Base-by-base conservation (phyloP, 1,140 invertebrate genomes). In the Heliconius nattereri region DNA sequence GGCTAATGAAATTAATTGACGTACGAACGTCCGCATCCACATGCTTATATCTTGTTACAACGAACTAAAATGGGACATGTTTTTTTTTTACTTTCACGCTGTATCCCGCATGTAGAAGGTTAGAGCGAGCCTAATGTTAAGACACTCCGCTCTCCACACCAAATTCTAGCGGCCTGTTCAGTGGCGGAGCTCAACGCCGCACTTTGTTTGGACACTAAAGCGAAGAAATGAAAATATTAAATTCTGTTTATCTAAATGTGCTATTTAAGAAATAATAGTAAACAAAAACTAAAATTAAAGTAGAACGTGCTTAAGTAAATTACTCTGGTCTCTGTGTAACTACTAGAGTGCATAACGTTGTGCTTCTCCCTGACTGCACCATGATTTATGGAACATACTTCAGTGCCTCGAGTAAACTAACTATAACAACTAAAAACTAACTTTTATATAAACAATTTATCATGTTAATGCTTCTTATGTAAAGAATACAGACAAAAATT, bases 1-100 rank as follows among this genome's bases (percentile, higher is more conserved):
- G 79, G 77, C 40, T 88, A 90, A 89, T 87, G 80, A 90, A 86
- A 88, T 89, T 89, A 90, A 90, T 90, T 90, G 88, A 85, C 86
- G 82, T 80, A 84, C 78, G 78, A 81, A 83, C 81, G 76, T 81
- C 82, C 75, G 75, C 75, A 49, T 79, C 82, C 81, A 77, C 75
- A 78, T 75, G 76, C 57, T 86, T 84, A 87, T 87, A 88, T 88
- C 86, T 85, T 83, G 84, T 90, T 90, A 88, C 86, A 23, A n/a
- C 40, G 16, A 16, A 35, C 75, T 26, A 66, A 76, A 66, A 26
- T 70, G 7, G 66, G 75, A 76, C 2, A 71, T 9, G n/a, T 76
- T 76, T 71, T 71, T 45, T 11, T 76, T 76, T 76, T 26, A 1
- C 6, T 35, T 35, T 35, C 32, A 35, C 32, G 32, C 32, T 35